Base-by-base conservation (phyloP, 2,797 vertebrate genomes). In the Columba guinea region DNA sequence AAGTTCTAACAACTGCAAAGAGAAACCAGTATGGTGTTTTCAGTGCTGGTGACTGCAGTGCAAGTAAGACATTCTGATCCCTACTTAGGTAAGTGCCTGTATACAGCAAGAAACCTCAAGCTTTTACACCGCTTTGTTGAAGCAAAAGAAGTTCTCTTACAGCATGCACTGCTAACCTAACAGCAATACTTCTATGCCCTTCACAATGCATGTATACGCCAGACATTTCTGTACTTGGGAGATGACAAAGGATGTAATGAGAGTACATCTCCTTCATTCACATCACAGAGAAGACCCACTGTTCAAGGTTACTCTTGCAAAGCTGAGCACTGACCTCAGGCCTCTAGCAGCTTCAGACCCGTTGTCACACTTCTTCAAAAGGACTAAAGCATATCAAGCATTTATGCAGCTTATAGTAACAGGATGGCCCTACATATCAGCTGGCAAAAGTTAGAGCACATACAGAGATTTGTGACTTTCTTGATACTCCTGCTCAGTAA, bases 251-350 rank as follows among this genome's bases (percentile, higher is more conserved):
- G 89, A 82, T 93, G 90, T 62, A 94, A 93, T 34, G 34, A 84
- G 58, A 95, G 56, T 28, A 84, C 48, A 67, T 90, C 89, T 90
- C 49, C 1, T 44, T 86, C 8, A 6, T 69, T 78, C 89, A 93
- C 87, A 93, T 89, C 89, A 84, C 20, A 92, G 90, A 88, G 83
- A 62, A 93, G 74, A 95, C 62, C 62, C 62, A 44, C 94, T 87
- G 92, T 82, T 95, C 88, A 94, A 96, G 94, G 94, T 89, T 86
- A 94, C 34, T 92, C 51, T 55, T 56, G 75, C 81, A 90, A 93
- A 94, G 87, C 87, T 93, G 64, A 91, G 68, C 28, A 14, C 84
- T 89, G 89, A 95, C 93, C 95, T 87, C 60, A 53, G 48, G 69
- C 52, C 69, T 79, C 56, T 65, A 77, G 74, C 30, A 89, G 78